Evolutionary conservation across 2,797 vertebrate species (phyloP), one percentile per base, ranked within the genome.

Genomic region (Cottoperca gobio): DNA sequence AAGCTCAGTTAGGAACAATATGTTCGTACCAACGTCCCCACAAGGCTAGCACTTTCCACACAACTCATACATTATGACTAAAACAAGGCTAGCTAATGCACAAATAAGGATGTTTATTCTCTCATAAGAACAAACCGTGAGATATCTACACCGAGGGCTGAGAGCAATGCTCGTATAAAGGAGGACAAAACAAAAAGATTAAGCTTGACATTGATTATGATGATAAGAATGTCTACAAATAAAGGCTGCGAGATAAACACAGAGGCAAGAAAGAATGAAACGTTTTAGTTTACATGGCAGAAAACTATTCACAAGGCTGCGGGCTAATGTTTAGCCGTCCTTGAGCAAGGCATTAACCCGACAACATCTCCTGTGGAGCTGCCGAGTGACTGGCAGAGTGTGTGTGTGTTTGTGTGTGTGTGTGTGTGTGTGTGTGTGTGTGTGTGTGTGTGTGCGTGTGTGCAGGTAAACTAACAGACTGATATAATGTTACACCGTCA

Each of bases 11-110:
- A 33, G 78, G 64, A 76, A 80, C 79, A 78, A 68, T 70, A 82
- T 57, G 64, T 84, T 86, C 73, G 78, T 28, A 62, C 66, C 59
- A 78, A 7, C 37, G 82, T 81, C 78, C 78, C 76, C 83, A 83
- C 48, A 80, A 63, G 63, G 70, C 50, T n/a, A 58, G 28, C 35
- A 54, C 48, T 76, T 71, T 69, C 55, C 59, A 75, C 55, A 62
- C 59, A 82, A 73, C 16, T 40, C 82, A 82, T 71, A 75, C 11
- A 69, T 66, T 76, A 72, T 50, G 40, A 78, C 52, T 59, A 63
- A 78, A 79, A 70, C 62, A 67, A 65, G 75, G 55, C 50, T 28
- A 43, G 37, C 40, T 78, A 70, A 64, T 46, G 62, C 55, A 76
- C 46, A 81, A 69, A 79, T 79, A 24, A 76, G 50, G 60, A 45